A percentile compares a stretch with the other conserved stretches of the same genome.
Evolutionary conservation across 1,140 invertebrate species (phyloP).

Genomic region (Penaeus chinensis): DNA sequence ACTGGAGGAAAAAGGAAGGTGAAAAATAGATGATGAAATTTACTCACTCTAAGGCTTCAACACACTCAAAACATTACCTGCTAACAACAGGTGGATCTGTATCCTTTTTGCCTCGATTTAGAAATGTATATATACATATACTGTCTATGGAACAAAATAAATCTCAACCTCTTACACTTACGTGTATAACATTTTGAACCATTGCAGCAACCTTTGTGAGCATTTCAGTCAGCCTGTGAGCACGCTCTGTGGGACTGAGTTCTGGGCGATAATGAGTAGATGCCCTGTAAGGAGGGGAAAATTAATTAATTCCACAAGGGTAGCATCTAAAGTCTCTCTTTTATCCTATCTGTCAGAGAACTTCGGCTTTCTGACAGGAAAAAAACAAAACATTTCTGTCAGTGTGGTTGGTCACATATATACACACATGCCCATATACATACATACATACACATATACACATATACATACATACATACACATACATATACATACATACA

Average conservation of each 20-base stretch:
- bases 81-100: background rate
- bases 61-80: too few species aligned
- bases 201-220: constrained; percentile 84
- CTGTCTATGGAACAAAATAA: background rate
- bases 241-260: constrained; percentile 88
- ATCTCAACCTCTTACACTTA: constrained; percentile 56
- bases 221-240: constrained; percentile 89
- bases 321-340: background rate
- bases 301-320: background rate
- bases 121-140: background rate
- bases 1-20: constrained; percentile 71
- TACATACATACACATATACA: too few species aligned
- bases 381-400: too few species aligned
- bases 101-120: background rate
- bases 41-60: background rate
- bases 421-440: too few species aligned
- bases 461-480: too few species aligned
- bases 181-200: constrained; percentile 84
- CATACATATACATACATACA: too few species aligned
- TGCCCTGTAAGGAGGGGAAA: constrained; percentile 73
- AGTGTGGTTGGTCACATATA: too few species aligned
- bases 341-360: background rate
- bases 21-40: constrained; percentile 32
- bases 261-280: constrained; percentile 94
- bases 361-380: too few species aligned